Base-by-base conservation (phyloP, 2,888 invertebrate genomes). In the Stictocephala bisonia region DNA sequence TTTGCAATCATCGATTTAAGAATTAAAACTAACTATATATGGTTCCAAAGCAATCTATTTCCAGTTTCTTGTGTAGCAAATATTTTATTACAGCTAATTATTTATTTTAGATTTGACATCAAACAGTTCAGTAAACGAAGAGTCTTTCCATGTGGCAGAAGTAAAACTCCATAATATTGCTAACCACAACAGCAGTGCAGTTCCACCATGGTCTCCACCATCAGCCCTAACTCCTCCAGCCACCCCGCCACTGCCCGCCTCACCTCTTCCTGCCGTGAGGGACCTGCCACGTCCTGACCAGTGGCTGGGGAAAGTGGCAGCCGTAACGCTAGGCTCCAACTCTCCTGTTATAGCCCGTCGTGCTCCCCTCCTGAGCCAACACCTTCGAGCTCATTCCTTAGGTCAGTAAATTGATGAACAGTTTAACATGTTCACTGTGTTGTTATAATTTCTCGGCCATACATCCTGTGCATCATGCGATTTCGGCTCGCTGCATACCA, bases 221-320 rank as follows among this genome's bases (percentile, higher is more conserved):
- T 22, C 31, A 3, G 56, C 72, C 27, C 73, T 82, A 29, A 80
- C 83, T 60, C 80, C 79, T 74, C 81, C 82, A 11, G 79, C 83
- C 58, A 79, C 78, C 76, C 80, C 74, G 11, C 75, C 77, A n/a
- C 48, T 75, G n/a, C 60, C 75, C 1, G 66, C 77, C 44, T 40
- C 76, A 69, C 18, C 73, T 44, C 15, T 73, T 71, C 40, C 78
- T 56, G 35, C 74, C 31, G 50, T 79, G 71, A 48, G 78, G 13
- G 82, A 82, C 72, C 86, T 93, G 82, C 94, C 93, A 26, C 91
- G 91, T 83, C 93, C 94, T 0, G 94, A 94, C 80, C 93, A 93
- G 80, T 94, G 93, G 94, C 84, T 94, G 77, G 93, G 92, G 7
- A 89, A 91, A 79, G 71, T 80, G 72, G 66, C 80, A 67, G 51